These are phyloP conservation scores for Percopsis transmontana DNA, from an alignment of 2,113 vertebrate genomes.

Conservation along the genomic window DNA sequence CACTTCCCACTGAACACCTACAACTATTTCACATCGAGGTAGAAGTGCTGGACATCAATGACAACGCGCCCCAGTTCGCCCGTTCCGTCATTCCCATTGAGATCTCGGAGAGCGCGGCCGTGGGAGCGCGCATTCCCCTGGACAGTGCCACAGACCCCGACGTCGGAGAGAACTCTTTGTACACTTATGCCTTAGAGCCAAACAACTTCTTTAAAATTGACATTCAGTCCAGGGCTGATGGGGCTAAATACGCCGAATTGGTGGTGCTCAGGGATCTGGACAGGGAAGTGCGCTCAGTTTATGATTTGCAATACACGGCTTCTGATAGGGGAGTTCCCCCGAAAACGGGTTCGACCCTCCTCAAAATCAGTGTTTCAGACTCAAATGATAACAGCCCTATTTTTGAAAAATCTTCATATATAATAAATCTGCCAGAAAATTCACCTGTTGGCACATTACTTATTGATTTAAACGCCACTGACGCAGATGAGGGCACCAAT, in stretches of 20 bases:
- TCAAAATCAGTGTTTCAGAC: constrained; percentile 91
- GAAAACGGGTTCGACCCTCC: constrained; percentile 86
- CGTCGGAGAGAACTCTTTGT: constrained; percentile 92
- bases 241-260: constrained; percentile 92
- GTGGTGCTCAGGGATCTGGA: constrained; percentile 91
- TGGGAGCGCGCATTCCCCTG: constrained; percentile 93
- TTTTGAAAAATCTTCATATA: constrained; percentile 88
- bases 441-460: constrained; percentile 87
- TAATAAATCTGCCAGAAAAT: constrained; percentile 88
- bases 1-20: constrained; percentile 93
- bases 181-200: constrained; percentile 88
- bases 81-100: constrained; percentile 91
- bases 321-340: constrained; percentile 91
- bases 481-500: constrained; percentile 94
- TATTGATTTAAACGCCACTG: constrained; percentile 93
- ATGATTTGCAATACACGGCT: constrained; percentile 91
- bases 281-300: constrained; percentile 86
- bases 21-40: constrained; percentile 96
- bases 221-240: constrained; percentile 89
- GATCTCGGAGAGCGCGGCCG: constrained; percentile 91
- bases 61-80: constrained; percentile 94
- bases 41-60: constrained; percentile 96
- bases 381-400: constrained; percentile 96
- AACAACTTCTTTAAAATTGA: constrained; percentile 91
- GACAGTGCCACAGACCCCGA: constrained; percentile 96